Evolutionary conservation across 2,888 invertebrate genomes (phyloP).

Genomic region (Perizoma affinitatum): DNA sequence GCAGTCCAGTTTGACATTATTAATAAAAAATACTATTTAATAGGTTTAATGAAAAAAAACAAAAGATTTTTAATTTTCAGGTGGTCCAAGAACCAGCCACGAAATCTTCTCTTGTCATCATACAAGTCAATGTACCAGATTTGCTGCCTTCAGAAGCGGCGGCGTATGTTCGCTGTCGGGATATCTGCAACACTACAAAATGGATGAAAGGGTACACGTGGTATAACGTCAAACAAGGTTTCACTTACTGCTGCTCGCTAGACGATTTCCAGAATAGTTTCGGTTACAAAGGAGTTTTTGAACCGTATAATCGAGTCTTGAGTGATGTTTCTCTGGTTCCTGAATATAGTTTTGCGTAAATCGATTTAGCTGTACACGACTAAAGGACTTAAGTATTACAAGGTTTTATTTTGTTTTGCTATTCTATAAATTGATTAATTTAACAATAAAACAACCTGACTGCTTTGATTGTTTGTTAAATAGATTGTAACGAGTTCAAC

Average conservation of each 20-base stretch:
- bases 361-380: too few relatives aligned
- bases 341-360: background rate
- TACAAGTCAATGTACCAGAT: constrained; percentile 62
- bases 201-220: constrained; percentile 55
- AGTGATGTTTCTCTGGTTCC: constrained; percentile 11
- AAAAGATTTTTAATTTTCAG: constrained; percentile 42
- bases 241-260: constrained; percentile 56
- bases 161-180: constrained; percentile 48
- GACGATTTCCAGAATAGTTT: constrained; percentile 52
- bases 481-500: too few relatives aligned
- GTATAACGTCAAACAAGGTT: constrained; percentile 50
- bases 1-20: too few relatives aligned
- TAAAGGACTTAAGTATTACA: too few relatives aligned
- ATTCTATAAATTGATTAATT: too few relatives aligned
- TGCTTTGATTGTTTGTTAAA: too few relatives aligned
- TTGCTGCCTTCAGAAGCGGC: constrained; percentile 39
- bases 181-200: constrained; percentile 51
- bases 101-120: constrained; percentile 53
- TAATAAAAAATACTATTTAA: too few relatives aligned
- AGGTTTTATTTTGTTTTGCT: too few relatives aligned
- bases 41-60: background rate
- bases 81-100: constrained; percentile 52
- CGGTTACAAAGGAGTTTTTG: constrained; percentile 36
- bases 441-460: too few relatives aligned
- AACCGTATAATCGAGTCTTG: constrained; percentile 6